These are phyloP conservation scores for Pantherophis vulpinus DNA, from an alignment of 2,797 vertebrate species.

Conservation along the genomic window DNA sequence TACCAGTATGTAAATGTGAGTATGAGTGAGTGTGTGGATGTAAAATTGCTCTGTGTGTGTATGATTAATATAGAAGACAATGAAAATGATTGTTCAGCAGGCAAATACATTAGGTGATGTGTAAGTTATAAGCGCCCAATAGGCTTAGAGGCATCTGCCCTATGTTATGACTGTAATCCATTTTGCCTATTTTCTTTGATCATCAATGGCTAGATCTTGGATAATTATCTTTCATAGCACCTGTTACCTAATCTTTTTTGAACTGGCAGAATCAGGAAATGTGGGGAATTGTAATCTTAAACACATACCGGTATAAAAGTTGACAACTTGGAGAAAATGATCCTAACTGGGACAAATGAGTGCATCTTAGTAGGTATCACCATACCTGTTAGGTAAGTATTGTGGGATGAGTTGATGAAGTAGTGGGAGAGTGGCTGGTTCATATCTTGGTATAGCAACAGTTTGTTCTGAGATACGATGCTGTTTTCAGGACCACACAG, in stretches of 20 bases:
- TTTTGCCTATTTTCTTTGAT: background rate
- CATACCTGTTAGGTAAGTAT: slow-evolving; percentile 94
- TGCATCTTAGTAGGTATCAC: background rate
- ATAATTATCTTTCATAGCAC: background rate
- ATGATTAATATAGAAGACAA: background rate
- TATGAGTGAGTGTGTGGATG: background rate
- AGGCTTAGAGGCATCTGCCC: background rate
- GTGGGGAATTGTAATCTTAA: background rate
- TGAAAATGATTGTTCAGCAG: background rate
- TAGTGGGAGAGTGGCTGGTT: slow-evolving; percentile 91
- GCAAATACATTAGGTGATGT: background rate
- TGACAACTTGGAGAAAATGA: background rate
- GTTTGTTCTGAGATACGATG: slow-evolving; percentile 81
- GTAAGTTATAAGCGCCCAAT: background rate
- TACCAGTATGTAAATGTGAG: background rate
- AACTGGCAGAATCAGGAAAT: background rate
- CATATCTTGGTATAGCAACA: slow-evolving; percentile 90
- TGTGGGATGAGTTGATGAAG: slow-evolving; percentile 97
- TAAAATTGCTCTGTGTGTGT: background rate
- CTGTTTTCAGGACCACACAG: slow-evolving; percentile 91
- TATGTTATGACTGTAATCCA: background rate
- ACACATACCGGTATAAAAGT: background rate
- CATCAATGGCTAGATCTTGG: background rate
- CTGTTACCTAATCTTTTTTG: background rate
- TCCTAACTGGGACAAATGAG: background rate